Conservation (phyloP, 2,888 invertebrate genomes). For the Phalera bucephala region DNA sequence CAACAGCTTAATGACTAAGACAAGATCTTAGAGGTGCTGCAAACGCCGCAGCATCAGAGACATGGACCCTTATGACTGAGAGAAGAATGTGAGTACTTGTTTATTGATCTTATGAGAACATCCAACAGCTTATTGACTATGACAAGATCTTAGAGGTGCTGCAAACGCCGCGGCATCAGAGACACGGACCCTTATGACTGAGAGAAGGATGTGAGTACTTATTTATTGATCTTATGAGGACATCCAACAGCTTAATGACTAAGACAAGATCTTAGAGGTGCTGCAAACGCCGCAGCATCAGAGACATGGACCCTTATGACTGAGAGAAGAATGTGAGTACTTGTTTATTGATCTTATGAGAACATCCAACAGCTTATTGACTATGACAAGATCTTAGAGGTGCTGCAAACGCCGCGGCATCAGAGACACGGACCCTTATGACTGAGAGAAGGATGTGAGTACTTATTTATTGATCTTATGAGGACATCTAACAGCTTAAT, state of each 20-base stretch:
- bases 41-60: constrained; percentile 95
- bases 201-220: constrained; percentile 89
- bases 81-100: constrained; percentile 85
- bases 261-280: no score
- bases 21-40: constrained; percentile 97
- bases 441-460: constrained; percentile 92
- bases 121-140: no score
- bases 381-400: no score
- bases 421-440: constrained; percentile 94
- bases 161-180: constrained; percentile 95
- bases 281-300: constrained; percentile 95
- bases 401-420: constrained; percentile 97
- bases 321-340: constrained; percentile 92
- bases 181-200: constrained; percentile 97
- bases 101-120: no score
- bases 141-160: no score
- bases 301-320: constrained; percentile 95
- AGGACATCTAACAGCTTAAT: no score
- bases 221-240: no score
- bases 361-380: no score
- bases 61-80: constrained; percentile 98
- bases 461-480: no score
- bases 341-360: no score
- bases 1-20: no score
- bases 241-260: no score